Evolutionary conservation across 2,888 invertebrate species (phyloP).

Genomic region (Lasioglossum morio): DNA sequence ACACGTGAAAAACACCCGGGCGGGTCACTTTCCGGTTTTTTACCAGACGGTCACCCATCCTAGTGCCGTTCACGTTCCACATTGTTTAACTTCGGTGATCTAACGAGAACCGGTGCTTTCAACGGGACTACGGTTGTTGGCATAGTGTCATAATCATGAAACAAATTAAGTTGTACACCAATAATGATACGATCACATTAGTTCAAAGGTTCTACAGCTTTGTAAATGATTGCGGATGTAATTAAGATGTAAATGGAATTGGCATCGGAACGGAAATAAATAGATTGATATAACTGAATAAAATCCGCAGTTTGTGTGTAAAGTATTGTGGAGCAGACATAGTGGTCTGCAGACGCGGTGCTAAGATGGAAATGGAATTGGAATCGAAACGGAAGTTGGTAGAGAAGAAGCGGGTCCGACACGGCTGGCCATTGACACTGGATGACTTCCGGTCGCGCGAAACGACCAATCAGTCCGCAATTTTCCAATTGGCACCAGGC

Average conservation of each 20-base stretch:
- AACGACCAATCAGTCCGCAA: conserved; percentile 63
- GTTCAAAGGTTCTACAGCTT: no score
- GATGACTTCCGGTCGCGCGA: conserved; percentile 61
- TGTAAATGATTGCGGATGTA: background rate
- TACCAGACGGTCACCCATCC: no score
- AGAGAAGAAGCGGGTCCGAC: conserved; percentile 23
- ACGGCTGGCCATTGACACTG: conserved; percentile 65
- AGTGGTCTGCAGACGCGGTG: background rate
- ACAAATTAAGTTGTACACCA: no score
- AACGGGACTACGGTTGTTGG: no score
- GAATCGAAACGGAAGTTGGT: conserved; percentile 33
- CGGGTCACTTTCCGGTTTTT: no score
- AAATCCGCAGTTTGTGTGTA: background rate
- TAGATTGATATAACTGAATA: background rate
- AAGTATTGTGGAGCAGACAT: background rate
- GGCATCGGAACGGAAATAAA: conserved; percentile 29
- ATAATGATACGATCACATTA: no score
- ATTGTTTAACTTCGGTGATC: no score
- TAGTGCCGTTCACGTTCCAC: no score
- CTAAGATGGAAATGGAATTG: conserved; percentile 10
- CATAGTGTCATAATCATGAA: background rate
- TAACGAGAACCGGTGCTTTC: no score
- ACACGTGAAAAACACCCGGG: no score
- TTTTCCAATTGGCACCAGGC: conserved; percentile 66
- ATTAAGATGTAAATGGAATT: conserved; percentile 5